A percentile compares a stretch with the other conserved stretches of the same genome.
These are phyloP conservation scores for Linurgus olivaceus DNA, from an alignment of 2,797 vertebrate species.

Conservation along the genomic window DNA sequence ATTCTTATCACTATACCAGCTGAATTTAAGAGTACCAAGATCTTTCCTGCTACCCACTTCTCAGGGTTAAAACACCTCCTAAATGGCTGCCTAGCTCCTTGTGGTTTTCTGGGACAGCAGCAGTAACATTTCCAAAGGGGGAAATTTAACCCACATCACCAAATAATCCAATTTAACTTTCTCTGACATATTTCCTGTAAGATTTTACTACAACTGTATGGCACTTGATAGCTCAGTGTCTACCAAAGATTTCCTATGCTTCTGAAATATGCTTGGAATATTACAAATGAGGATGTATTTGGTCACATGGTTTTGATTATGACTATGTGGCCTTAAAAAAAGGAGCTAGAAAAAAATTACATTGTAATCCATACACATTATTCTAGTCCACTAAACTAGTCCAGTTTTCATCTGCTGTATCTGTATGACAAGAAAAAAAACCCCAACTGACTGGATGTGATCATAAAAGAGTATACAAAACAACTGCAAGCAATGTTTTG, in stretches of 20 bases:
- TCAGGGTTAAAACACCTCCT: neutral
- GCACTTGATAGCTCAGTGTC: neutral
- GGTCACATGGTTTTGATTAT: neutral
- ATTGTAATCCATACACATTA: neutral
- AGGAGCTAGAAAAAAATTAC: neutral
- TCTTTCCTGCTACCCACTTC: neutral
- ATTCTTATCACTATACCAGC: neutral
- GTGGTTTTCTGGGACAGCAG: neutral
- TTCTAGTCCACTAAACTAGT: neutral
- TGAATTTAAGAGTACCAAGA: neutral
- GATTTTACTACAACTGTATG: neutral
- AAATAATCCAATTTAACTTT: conserved; percentile 6
- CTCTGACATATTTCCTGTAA: neutral
- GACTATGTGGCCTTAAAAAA: neutral
- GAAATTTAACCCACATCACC: neutral
- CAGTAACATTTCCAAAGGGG: neutral
- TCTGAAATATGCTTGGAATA: neutral
- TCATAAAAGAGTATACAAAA: neutral
- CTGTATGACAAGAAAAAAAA: neutral
- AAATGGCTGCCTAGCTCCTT: neutral
- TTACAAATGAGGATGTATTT: neutral
- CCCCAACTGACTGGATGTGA: neutral
- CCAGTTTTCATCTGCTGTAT: neutral
- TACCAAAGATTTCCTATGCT: neutral
- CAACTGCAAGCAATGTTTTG: neutral